phyloP scores from a whole-genome alignment of 1,140 invertebrate genomes.

The Formica exsecta region DNA sequence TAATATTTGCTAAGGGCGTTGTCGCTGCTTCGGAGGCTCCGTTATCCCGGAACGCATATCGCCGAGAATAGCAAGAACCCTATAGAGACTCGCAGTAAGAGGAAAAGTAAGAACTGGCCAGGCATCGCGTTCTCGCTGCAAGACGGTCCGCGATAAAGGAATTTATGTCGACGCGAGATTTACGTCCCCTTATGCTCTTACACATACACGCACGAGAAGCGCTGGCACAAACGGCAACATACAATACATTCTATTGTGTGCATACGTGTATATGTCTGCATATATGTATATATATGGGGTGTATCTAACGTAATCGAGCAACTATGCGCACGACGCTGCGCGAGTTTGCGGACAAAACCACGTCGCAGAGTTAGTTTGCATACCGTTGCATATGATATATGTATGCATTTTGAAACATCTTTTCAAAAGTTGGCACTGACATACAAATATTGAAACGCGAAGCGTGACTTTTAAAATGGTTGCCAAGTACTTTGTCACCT shows the following conservation, averaged over 20 bases:
- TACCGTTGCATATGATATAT: conserved; percentile 34
- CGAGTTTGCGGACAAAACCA: conserved; percentile 46
- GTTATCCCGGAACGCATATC: conserved; percentile 50
- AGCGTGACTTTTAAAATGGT: conserved; percentile 33
- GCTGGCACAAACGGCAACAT: conserved; percentile 6
- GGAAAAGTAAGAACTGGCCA: conserved; percentile 71
- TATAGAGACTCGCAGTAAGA: conserved; percentile 63
- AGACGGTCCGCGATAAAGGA: conserved; percentile 79
- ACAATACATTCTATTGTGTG: conserved; percentile 33
- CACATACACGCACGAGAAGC: conserved; percentile 50
- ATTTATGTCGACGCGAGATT: conserved; percentile 81
- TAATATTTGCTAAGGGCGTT: conserved; percentile 54
- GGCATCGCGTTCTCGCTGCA: conserved; percentile 46
- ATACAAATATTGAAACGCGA: conserved; percentile 24
- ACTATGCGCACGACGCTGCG: conserved; percentile 26
- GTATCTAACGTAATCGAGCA: conserved; percentile 42
- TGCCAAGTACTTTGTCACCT: not conserved
- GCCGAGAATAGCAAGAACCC: conserved; percentile 45
- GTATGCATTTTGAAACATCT: conserved; percentile 38
- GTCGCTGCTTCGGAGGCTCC: conserved; percentile 8
- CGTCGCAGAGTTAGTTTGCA: conserved; percentile 22
- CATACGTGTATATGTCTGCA: not conserved
- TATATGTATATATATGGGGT: not conserved
- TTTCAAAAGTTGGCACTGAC: conserved; percentile 50
- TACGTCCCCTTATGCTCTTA: conserved; percentile 76